Evolutionary conservation across 2,113 vertebrate genomes (phyloP).

Genomic region (Paramormyrops kingsleyae): DNA sequence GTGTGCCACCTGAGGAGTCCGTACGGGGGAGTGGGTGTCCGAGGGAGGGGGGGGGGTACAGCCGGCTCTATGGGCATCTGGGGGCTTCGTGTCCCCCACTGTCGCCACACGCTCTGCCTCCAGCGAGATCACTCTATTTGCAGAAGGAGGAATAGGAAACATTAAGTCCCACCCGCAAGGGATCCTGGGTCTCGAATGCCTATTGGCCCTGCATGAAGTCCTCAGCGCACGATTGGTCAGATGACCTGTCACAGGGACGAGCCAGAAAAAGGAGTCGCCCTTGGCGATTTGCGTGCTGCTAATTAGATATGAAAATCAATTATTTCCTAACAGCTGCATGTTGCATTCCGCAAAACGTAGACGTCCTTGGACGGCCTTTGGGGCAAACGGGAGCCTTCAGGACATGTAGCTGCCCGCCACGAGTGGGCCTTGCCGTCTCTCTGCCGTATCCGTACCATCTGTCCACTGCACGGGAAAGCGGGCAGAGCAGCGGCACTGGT

Average conservation of each 20-base stretch:
- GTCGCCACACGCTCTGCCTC: not conserved
- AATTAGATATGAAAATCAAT: not conserved
- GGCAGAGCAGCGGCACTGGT: not conserved
- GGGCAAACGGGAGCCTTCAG: not conserved
- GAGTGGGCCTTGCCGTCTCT: not conserved
- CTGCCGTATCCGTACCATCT: not conserved
- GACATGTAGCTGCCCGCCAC: not conserved
- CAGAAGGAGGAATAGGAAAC: not conserved
- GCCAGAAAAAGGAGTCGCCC: not conserved
- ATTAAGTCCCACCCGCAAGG: not conserved
- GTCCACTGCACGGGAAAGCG: not conserved
- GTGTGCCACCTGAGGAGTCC: not conserved
- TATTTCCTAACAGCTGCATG: not conserved
- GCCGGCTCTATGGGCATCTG: not conserved
- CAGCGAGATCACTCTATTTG: not conserved
- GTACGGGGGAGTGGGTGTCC: not conserved
- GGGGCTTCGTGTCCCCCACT: not conserved
- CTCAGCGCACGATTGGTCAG: not conserved
- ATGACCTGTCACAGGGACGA: not conserved
- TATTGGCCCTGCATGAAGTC: not conserved
- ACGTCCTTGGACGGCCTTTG: not conserved
- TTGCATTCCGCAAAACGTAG: not conserved
- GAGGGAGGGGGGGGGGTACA: not conserved
- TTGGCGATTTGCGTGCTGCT: not conserved
- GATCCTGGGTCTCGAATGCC: not conserved